Evolutionary conservation across 2,888 invertebrate species (phyloP).

Genomic region (Plemyria rubiginata): DNA sequence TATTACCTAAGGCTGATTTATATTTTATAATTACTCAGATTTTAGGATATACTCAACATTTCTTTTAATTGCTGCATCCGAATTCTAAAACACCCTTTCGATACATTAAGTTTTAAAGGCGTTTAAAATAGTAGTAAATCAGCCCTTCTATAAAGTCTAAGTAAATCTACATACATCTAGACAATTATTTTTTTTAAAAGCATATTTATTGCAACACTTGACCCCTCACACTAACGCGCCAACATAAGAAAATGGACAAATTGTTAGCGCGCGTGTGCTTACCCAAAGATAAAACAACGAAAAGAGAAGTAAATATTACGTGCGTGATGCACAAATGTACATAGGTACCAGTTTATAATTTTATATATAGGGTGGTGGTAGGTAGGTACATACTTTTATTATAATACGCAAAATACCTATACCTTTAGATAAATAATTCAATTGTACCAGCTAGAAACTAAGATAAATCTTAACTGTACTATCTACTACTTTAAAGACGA

Average conservation of each 20-base stretch:
- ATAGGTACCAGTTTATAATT: too few species aligned
- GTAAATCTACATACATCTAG: background rate
- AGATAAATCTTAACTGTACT: background rate
- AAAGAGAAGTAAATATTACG: background rate
- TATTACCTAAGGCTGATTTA: slow-evolving; percentile 17
- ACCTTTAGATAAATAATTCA: too few species aligned
- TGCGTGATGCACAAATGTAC: too few species aligned
- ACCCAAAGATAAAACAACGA: background rate
- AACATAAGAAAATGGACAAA: background rate
- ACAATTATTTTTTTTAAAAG: background rate
- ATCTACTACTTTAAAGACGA: background rate
- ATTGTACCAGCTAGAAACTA: background rate
- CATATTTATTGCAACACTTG: background rate
- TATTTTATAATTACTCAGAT: background rate
- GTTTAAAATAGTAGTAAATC: background rate
- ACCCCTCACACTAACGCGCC: background rate
- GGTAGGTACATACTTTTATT: too few species aligned
- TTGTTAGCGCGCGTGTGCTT: background rate
- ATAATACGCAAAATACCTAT: too few species aligned
- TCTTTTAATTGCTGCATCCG: background rate
- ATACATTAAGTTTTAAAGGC: too few species aligned
- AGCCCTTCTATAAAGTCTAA: background rate
- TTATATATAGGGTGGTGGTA: too few species aligned
- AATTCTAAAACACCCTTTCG: background rate
- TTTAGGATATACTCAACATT: background rate